Evolutionary conservation across 2,113 vertebrate genomes (phyloP).

Genomic region (Mionectes macconnelli): DNA sequence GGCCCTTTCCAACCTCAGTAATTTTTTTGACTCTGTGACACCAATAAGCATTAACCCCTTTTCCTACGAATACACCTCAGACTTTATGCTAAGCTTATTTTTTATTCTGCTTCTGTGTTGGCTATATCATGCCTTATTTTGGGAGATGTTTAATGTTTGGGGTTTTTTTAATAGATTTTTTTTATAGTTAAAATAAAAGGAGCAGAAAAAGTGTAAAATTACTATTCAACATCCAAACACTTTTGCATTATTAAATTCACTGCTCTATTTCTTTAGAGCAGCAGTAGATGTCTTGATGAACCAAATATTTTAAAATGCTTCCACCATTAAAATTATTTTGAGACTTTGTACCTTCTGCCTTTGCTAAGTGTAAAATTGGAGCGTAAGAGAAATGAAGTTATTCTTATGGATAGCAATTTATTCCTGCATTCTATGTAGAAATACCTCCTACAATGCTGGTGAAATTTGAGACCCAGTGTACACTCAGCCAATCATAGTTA

Average conservation of each 20-base stretch:
- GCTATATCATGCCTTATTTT: background rate
- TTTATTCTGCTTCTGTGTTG: background rate
- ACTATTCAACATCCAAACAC: background rate
- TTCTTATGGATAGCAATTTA: background rate
- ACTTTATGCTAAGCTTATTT: background rate
- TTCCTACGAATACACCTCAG: background rate
- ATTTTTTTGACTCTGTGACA: background rate
- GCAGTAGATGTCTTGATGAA: background rate
- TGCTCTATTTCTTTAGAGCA: background rate
- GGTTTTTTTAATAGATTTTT: background rate
- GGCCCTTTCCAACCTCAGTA: background rate
- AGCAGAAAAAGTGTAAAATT: background rate
- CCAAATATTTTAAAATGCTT: background rate
- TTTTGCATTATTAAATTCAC: background rate
- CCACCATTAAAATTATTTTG: background rate
- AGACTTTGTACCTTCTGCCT: background rate
- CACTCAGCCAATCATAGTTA: background rate
- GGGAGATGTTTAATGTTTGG: rapidly evolving
- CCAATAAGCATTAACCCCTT: rapidly evolving
- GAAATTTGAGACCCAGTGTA: background rate
- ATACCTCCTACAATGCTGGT: background rate
- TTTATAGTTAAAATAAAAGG: background rate
- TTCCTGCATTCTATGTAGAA: background rate
- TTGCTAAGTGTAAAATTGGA: background rate
- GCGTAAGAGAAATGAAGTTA: background rate